phyloP scores from a whole-genome alignment of 2,888 invertebrate genomes.

The Laspeyria flexula region DNA sequence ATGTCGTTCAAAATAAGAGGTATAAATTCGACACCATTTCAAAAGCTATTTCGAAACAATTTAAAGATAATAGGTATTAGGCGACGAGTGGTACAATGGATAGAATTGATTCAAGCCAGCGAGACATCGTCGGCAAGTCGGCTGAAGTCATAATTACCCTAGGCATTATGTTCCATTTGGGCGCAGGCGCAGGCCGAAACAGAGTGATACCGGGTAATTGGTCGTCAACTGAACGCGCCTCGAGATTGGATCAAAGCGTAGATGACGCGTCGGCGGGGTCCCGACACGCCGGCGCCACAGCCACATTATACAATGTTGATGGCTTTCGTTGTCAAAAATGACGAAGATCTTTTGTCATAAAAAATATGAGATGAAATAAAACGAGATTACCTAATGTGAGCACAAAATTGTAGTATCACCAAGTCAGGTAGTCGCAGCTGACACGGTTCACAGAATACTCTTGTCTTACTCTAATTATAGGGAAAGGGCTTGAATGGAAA shows the following conservation, averaged over 20 bases:
- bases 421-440: conserved; percentile 67
- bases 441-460: conserved; percentile 32
- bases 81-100: conserved; percentile 60
- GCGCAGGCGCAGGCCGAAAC: conserved; percentile 73
- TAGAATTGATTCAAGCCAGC: conserved; percentile 15
- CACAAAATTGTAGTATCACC: conserved; percentile 75
- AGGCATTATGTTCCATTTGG: conserved; percentile 85
- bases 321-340: conserved; percentile 86
- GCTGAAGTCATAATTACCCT: conserved; percentile 83
- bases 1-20: conserved; percentile 43
- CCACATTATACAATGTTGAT: conserved; percentile 83
- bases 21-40: conserved; percentile 59
- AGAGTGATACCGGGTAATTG: conserved; percentile 84
- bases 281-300: conserved; percentile 79
- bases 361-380: conserved; percentile 79
- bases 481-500: conserved; percentile 11
- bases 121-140: conserved; percentile 38
- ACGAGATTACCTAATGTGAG: conserved; percentile 77
- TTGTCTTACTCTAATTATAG: conserved; percentile 30
- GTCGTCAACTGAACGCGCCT: conserved; percentile 73
- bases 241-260: conserved; percentile 80
- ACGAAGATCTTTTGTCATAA: conserved; percentile 84
- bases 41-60: conserved; percentile 64
- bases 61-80: conserved; percentile 69
- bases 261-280: conserved; percentile 68